Base-by-base conservation (phyloP, 2,888 invertebrate species). In the Leucophenga montana region DNA sequence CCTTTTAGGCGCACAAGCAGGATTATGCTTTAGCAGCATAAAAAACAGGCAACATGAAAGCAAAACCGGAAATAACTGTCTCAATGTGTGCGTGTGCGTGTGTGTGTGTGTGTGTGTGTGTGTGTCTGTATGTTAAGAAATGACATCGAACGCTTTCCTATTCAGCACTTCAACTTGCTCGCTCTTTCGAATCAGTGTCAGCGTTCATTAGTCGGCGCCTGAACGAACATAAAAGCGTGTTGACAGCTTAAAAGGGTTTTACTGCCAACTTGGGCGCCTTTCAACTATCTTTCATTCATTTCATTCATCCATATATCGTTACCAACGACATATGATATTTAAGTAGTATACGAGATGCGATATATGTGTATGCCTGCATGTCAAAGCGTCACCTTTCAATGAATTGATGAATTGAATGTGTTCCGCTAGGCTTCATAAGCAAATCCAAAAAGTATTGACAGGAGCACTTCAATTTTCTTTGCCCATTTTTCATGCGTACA, bases 161-260 rank as follows among this genome's bases (percentile, higher is more conserved):
- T 39, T 8, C 39, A 39, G 39, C 39, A 39, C 39, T 39, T 39
- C 39, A 39, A 39, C 39, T 5, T 39, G 39, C 39, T 39, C 11
- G 39, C 39, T 39, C 76, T 78, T 78, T 77, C 80, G 73, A 76
- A 75, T 72, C 71, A 66, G 54, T 69, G 75, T 76, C 76, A 69
- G 67, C 69, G 53, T 78, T 83, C 80, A 81, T 82, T 82, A 82
- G 77, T 67, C 71, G 18, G 69, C 76, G 71, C 68, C 62, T 33
- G 48, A 20, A 20, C 69, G 61, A 71, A 69, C 69, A 75, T 75
- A 81, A 72, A 75, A 84, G 77, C 74, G 72, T 71, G 59, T 74
- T 84, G 84, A 83, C 82, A 81, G 77, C 83, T 82, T 82, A 82
- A 82, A 82, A 82, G 82, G 82, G 83, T 84, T 84, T 54, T 54